A percentile compares a stretch with the other conserved stretches of the same genome.
Conservation (phyloP, 2,113 vertebrate genomes). For the Microcebus murinus region DNA sequence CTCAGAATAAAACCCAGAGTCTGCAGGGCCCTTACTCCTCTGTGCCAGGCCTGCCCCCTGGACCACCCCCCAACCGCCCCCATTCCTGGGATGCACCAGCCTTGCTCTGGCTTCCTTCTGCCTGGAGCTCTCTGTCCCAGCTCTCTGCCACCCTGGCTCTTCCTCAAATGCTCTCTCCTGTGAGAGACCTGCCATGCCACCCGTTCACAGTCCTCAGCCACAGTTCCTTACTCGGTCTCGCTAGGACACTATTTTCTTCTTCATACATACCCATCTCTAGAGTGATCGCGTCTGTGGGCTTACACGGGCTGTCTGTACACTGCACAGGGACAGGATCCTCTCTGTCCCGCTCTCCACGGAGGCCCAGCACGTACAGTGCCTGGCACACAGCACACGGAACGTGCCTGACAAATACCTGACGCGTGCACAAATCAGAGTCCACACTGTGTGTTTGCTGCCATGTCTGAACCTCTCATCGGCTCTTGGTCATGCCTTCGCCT, state of each 20-base stretch:
- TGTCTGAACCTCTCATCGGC: neutral
- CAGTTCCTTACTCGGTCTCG: neutral
- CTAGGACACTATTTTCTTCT: neutral
- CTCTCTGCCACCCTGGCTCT: neutral
- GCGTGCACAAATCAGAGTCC: neutral
- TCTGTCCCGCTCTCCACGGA: neutral
- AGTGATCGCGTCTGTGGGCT: neutral
- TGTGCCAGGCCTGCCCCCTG: accelerated
- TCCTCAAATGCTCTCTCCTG: neutral
- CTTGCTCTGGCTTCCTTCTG: neutral
- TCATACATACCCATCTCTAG: neutral
- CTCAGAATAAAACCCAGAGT: neutral
- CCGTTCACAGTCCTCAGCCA: neutral
- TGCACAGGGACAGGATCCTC: neutral
- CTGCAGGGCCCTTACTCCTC: too few relatives aligned
- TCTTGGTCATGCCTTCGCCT: neutral
- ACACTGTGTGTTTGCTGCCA: neutral
- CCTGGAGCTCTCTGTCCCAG: neutral
- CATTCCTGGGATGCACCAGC: neutral
- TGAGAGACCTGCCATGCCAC: neutral
- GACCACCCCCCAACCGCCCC: too few relatives aligned
- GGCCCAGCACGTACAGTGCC: accelerated
- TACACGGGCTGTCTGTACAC: accelerated
- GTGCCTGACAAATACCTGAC: neutral
- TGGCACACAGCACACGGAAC: neutral